These are phyloP conservation scores for Podiceps cristatus DNA, from an alignment of 2,113 vertebrate species.

Conservation along the genomic window DNA sequence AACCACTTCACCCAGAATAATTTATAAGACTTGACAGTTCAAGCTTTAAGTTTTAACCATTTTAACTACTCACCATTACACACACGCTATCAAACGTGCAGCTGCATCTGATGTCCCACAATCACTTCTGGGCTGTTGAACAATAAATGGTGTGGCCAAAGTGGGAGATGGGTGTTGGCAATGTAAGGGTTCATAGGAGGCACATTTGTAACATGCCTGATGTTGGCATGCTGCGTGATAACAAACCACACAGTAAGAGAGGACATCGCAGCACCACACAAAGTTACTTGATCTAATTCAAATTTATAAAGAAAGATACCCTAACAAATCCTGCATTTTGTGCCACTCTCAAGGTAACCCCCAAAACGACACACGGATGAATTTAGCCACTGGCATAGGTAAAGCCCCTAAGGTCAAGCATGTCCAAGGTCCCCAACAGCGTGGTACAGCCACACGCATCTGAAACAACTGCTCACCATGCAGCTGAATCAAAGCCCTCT, in stretches of 20 bases:
- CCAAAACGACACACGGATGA: background rate
- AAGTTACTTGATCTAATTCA: background rate
- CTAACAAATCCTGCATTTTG: background rate
- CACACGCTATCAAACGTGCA: background rate
- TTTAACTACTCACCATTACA: background rate
- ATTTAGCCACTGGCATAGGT: background rate
- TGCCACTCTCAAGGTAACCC: background rate
- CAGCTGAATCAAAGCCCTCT: background rate
- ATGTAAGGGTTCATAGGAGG: background rate
- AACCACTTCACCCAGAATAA: background rate
- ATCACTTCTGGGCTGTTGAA: background rate
- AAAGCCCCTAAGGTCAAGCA: background rate
- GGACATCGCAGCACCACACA: background rate
- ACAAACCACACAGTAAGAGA: background rate
- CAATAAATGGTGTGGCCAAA: background rate
- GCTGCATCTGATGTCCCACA: background rate
- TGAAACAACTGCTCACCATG: background rate
- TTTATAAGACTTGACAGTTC: background rate
- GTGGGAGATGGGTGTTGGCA: background rate
- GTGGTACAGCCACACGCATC: background rate
- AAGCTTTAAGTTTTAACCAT: background rate
- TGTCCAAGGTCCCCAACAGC: background rate
- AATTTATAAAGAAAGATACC: background rate
- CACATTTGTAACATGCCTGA: background rate
- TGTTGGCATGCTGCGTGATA: background rate